A percentile compares a stretch with the other conserved stretches of the same genome.
Evolutionary conservation across 2,888 invertebrate species (phyloP).

Genomic region (Drosophila phalerata): DNA sequence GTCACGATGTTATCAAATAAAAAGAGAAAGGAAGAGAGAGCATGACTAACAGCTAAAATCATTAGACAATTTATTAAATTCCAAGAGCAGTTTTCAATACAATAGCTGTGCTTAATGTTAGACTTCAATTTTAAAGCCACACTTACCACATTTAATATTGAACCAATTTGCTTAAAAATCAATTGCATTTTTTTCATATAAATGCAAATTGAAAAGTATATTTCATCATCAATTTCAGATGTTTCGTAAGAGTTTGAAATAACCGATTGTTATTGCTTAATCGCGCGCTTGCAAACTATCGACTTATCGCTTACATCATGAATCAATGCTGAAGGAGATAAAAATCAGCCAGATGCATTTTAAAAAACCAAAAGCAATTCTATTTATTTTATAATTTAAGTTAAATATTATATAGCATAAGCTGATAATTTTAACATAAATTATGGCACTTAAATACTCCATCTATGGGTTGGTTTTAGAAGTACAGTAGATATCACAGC

Average conservation of each 20-base stretch:
- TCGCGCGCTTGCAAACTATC: conserved; percentile 6
- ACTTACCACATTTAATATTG: background rate
- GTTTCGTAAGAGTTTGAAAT: conserved; percentile 9
- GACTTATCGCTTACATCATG: too few relatives aligned
- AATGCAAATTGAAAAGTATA: background rate
- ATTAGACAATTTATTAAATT: background rate
- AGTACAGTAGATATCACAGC: too few relatives aligned
- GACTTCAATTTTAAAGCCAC: too few relatives aligned
- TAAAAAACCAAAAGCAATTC: too few relatives aligned
- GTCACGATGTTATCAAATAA: background rate
- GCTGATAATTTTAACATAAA: too few relatives aligned
- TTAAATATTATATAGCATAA: too few relatives aligned
- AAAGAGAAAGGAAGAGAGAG: background rate
- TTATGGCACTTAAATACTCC: too few relatives aligned
- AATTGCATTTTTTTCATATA: background rate
- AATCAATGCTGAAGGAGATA: too few relatives aligned
- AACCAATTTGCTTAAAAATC: too few relatives aligned
- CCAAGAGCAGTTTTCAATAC: background rate
- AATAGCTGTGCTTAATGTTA: background rate
- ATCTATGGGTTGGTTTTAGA: too few relatives aligned
- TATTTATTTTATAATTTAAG: too few relatives aligned
- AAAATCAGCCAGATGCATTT: too few relatives aligned
- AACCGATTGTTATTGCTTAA: background rate
- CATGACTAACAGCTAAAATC: background rate
- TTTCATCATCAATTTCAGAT: background rate